Evolutionary conservation across 2,113 vertebrate genomes (phyloP).

Genomic region (Cepphus grylle): DNA sequence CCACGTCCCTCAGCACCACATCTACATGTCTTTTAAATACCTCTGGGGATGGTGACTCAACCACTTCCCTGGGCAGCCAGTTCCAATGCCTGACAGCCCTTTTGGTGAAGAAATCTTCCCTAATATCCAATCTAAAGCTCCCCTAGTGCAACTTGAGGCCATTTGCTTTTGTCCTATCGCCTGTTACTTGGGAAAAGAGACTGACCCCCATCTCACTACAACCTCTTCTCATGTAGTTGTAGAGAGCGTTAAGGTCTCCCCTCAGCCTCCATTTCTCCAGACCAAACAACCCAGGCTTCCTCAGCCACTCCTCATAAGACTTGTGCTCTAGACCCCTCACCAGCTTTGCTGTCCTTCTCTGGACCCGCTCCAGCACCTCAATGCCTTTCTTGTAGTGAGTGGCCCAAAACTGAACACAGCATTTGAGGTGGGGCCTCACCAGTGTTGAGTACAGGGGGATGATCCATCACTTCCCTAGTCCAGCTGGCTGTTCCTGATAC

Average conservation of each 20-base stretch:
- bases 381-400: not conserved
- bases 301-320: not conserved
- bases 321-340: not conserved
- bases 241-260: not conserved
- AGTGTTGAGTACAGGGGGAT: not conserved
- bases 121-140: not conserved
- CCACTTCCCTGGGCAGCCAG: not conserved
- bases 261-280: not conserved
- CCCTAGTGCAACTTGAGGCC: not conserved
- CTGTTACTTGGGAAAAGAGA: not conserved
- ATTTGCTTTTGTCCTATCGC: not conserved
- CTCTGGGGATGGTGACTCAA: not conserved
- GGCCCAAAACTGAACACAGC: not conserved
- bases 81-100: not conserved
- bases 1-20: not conserved
- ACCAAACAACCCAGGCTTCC: not conserved
- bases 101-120: not conserved
- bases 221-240: not conserved
- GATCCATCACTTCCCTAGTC: not conserved
- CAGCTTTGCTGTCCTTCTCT: not conserved
- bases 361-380: not conserved
- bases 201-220: too few relatives aligned
- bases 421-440: not conserved
- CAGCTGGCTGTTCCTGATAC: not conserved
- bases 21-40: not conserved